Conservation (phyloP, 2,113 vertebrate genomes). For the Probosciger aterrimus region DNA sequence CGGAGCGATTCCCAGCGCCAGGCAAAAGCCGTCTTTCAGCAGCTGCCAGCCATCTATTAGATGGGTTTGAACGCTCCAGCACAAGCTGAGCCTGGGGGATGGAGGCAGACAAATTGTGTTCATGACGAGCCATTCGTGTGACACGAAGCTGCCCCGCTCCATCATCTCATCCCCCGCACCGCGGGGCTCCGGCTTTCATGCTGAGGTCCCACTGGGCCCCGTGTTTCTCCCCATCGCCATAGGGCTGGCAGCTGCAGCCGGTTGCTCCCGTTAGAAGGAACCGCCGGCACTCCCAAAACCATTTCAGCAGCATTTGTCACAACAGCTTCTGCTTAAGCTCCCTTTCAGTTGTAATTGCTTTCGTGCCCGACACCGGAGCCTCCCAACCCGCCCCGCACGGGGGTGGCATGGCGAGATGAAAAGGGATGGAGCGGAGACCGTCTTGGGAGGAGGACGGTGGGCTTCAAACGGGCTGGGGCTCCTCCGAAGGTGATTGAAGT, state of each 20-base stretch:
- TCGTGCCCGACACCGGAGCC: constrained; percentile 3
- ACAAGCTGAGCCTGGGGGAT: background rate
- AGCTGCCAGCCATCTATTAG: constrained; percentile 63
- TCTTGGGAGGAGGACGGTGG: background rate
- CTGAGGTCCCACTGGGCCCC: background rate
- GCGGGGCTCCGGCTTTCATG: constrained; percentile 20
- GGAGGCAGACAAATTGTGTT: constrained; percentile 11
- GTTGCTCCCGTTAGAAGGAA: constrained; percentile 52
- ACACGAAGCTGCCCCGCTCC: constrained; percentile 37
- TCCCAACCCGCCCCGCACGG: background rate
- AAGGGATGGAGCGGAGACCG: background rate
- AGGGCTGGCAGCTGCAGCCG: constrained; percentile 72
- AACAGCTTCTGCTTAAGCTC: constrained; percentile 72
- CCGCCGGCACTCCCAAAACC: constrained; percentile 52
- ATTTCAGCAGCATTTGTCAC: constrained; percentile 69
- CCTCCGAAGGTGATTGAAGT: constrained; percentile 64
- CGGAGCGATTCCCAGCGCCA: background rate
- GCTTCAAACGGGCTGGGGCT: constrained; percentile 58
- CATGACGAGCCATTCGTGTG: constrained; percentile 46
- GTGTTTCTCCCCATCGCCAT: background rate
- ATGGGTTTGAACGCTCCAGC: background rate
- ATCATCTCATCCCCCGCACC: constrained; percentile 2
- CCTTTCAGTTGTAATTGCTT: constrained; percentile 76
- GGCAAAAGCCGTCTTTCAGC: constrained; percentile 30
- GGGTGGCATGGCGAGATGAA: background rate